These are phyloP conservation scores for Drosophila kanapiae DNA, from an alignment of 1,140 invertebrate species.

Conservation along the genomic window DNA sequence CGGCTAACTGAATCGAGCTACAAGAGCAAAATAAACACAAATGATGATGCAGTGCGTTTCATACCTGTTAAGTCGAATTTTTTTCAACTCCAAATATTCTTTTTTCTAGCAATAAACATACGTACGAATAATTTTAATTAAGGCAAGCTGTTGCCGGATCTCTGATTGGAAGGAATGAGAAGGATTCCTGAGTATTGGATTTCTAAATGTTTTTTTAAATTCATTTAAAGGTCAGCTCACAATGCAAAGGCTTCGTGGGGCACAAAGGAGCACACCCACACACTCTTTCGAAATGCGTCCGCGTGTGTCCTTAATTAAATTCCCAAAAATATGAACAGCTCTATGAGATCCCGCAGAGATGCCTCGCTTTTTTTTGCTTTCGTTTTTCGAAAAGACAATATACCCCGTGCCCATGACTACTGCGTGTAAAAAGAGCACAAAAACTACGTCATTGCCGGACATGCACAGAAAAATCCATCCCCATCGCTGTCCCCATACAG, in stretches of 20 bases:
- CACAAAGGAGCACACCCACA: too few species aligned
- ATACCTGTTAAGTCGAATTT: not conserved
- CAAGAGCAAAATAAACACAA: slow-evolving; percentile 13
- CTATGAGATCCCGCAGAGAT: not conserved
- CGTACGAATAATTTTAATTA: too few species aligned
- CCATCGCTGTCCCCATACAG: too few species aligned
- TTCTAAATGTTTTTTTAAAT: too few species aligned
- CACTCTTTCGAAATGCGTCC: too few species aligned
- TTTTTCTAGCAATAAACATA: too few species aligned
- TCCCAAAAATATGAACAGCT: not conserved
- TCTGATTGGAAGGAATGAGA: too few species aligned
- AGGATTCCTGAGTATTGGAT: too few species aligned
- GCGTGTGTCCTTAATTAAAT: not conserved
- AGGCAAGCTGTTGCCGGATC: too few species aligned
- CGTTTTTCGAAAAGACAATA: not conserved
- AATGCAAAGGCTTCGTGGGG: too few species aligned
- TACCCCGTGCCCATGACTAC: slow-evolving; percentile 1
- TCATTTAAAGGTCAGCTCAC: too few species aligned
- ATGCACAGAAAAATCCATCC: not conserved
- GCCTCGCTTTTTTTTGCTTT: not conserved
- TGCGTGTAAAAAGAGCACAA: not conserved
- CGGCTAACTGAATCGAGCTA: not conserved
- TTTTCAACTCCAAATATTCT: not conserved
- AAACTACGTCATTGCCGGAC: slow-evolving; percentile 13
- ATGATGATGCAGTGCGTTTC: not conserved